Base-by-base conservation (phyloP, 1,140 invertebrate species). In the Helicoverpa armigera region DNA sequence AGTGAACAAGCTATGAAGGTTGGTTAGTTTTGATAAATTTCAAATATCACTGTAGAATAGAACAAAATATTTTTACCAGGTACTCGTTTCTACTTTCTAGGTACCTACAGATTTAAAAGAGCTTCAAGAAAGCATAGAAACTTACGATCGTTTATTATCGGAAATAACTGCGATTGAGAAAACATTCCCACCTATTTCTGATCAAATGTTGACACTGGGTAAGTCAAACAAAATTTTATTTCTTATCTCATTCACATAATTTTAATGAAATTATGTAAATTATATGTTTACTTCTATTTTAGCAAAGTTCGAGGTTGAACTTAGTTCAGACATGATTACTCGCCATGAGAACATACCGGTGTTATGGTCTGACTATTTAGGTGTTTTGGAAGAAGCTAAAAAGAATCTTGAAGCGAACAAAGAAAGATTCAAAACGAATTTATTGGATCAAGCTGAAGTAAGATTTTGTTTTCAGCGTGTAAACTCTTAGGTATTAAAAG, bases 121-220 rank as follows among this genome's bases (percentile, higher is more conserved):
- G 76, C 95, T 97, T 90, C 95, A 96, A 83, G 88, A 91, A 74
- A 87, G 95, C 29, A 95, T 98, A 56, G 95, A 95, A 50, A 95
- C 97, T 35, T 97, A 97, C 91, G 96, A 97, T 72, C 95, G 95
- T 69, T 93, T 98, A 31, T 94, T 96, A 23, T 87, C 90, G 50
- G 97, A 98, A 87, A 94, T 96, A 82, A 86, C 94, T 1, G 79
- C 88, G 16, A 95, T 96, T 76, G 97, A 98, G 91, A 95, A 95
- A 81, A 96, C 96, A 82, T 98, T 98, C 88, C 96, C 96, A 3
- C 96, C 96, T 3, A 96, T 98, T 54, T 94, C 95, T 63, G 97
- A 98, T 54, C 96, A 98, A 90, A 97, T 97, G 94, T 91, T 92
- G 53, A 96, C 96, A 82, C 90, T 98, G 82, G 96, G 96, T 96